A percentile compares a stretch with the other conserved stretches of the same genome.
Evolutionary conservation across 2,888 invertebrate species (phyloP).

Genomic region (Uloborus plumipes): DNA sequence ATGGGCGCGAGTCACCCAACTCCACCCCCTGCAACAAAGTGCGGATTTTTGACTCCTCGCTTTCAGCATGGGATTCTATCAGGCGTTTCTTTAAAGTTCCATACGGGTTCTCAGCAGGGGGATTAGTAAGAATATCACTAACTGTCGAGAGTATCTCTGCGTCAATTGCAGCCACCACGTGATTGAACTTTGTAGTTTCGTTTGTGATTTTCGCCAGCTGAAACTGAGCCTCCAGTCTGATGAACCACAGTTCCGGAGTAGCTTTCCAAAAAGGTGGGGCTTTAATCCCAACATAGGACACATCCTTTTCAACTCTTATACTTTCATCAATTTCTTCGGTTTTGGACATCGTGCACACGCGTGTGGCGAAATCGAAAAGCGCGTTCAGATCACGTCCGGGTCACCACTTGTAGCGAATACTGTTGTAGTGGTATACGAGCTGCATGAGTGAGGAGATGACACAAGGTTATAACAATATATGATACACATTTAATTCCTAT

Average conservation of each 20-base stretch:
- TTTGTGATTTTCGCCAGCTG: neutral
- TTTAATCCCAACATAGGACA: neutral
- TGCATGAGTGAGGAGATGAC: too few species aligned
- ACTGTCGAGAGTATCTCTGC: too few species aligned
- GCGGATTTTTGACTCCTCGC: neutral
- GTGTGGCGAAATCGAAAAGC: too few species aligned
- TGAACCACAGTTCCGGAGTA: neutral
- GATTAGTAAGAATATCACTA: too few species aligned
- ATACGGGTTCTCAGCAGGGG: too few species aligned
- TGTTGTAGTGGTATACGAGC: too few species aligned
- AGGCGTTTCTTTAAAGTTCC: neutral
- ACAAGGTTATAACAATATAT: too few species aligned
- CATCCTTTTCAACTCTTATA: too few species aligned
- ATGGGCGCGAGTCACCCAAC: neutral
- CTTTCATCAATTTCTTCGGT: neutral
- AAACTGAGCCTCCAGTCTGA: neutral
- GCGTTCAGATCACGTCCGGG: too few species aligned
- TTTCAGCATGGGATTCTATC: neutral
- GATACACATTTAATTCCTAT: too few species aligned
- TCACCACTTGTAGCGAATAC: too few species aligned
- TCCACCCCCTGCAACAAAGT: neutral
- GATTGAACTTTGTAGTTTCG: neutral
- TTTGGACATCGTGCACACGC: too few species aligned
- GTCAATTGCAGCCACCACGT: neutral
- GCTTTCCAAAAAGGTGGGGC: neutral